Evolutionary conservation across 1,140 invertebrate genomes (phyloP).

Genomic region (Druon quercuslanigerum): DNA sequence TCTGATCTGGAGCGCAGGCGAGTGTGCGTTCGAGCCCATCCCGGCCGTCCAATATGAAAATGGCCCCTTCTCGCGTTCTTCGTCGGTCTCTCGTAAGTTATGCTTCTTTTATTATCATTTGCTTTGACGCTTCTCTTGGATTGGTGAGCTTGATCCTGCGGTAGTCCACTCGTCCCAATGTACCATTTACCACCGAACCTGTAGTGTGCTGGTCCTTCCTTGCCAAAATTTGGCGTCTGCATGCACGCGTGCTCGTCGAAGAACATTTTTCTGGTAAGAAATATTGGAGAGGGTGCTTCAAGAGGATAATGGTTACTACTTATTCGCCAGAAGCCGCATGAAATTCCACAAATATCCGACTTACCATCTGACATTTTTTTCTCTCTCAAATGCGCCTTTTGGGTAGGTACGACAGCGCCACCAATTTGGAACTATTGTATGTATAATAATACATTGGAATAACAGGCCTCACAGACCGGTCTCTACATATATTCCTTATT

Average conservation of each 20-base stretch:
- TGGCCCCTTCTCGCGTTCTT: slow-evolving; percentile 72
- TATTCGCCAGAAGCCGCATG: too few relatives aligned
- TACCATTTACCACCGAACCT: slow-evolving; percentile 30
- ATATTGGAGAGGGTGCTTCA: background rate
- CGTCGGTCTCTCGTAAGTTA: slow-evolving; percentile 76
- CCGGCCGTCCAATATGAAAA: slow-evolving; percentile 67
- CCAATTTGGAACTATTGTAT: too few relatives aligned
- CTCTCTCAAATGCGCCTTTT: too few relatives aligned
- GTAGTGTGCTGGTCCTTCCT: slow-evolving; percentile 27
- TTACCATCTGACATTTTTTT: too few relatives aligned
- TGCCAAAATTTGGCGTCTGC: slow-evolving; percentile 56
- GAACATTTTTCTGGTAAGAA: slow-evolving; percentile 7
- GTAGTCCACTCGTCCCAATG: slow-evolving; percentile 17
- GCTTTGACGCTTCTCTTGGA: slow-evolving; percentile 71
- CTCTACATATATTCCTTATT: too few relatives aligned
- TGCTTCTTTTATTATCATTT: slow-evolving; percentile 77
- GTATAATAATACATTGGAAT: too few relatives aligned
- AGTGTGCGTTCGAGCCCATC: slow-evolving; percentile 67
- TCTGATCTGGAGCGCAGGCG: slow-evolving; percentile 70
- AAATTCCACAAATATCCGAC: too few relatives aligned
- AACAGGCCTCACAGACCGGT: too few relatives aligned
- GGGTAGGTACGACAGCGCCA: too few relatives aligned
- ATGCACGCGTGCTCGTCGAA: slow-evolving; percentile 47
- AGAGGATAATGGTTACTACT: too few relatives aligned
- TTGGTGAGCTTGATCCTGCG: slow-evolving; percentile 38